Base-by-base conservation (phyloP, 2,888 invertebrate species). In the Agrenia bidenticulata region DNA sequence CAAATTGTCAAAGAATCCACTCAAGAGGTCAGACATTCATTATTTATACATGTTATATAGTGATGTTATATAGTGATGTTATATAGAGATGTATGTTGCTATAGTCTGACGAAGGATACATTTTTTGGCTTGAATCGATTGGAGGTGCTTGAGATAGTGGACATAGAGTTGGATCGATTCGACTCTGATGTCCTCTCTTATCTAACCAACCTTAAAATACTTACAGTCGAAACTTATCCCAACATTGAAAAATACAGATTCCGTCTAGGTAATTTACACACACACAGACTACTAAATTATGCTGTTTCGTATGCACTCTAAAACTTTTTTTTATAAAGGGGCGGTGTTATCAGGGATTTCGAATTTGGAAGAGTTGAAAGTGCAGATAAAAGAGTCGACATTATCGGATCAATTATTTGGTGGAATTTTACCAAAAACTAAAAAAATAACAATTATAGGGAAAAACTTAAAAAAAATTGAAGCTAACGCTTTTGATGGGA, bases 1-100 rank as follows among this genome's bases (percentile, higher is more conserved):
- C 61, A 91, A 92, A 79, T 79, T 94, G 61, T 90, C 92, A 0
- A 85, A 85, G 78, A 94, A 94, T 81, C 91, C 91, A 9, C 86
- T 94, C 67, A 84, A 85, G 80, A 73, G 73, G 76, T 76, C 4
- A 32, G 32, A 11, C n/a, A 11, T 32, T 32, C 5, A 32, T 11
- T 32, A 32, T n/a, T n/a, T n/a, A n/a, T n/a, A n/a, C n/a, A n/a
- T n/a, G n/a, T n/a, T n/a, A n/a, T n/a, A n/a, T n/a, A n/a, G n/a
- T n/a, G n/a, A n/a, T n/a, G n/a, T n/a, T n/a, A n/a, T n/a, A n/a
- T n/a, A n/a, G n/a, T n/a, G n/a, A n/a, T n/a, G n/a, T n/a, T n/a
- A n/a, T n/a, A n/a, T n/a, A n/a, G n/a, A n/a, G n/a, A n/a, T n/a
- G n/a, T n/a, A n/a, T n/a, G n/a, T n/a, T n/a, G n/a, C n/a, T n/a